Evolutionary conservation across 2,113 vertebrate species (phyloP), one percentile per base, ranked within the genome.

Genomic region (Cynopterus brachyotis): DNA sequence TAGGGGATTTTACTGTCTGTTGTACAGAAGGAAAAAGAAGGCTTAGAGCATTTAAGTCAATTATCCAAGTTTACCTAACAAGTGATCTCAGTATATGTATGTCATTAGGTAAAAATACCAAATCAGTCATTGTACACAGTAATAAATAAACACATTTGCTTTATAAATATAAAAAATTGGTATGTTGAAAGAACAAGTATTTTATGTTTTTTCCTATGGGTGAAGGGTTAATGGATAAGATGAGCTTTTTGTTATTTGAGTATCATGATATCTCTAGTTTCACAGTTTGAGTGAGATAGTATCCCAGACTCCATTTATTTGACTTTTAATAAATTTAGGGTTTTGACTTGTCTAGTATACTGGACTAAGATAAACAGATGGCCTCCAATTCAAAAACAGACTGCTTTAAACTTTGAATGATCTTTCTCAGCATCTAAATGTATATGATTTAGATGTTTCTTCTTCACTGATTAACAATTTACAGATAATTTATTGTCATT

Each of bases 151-250:
- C 57, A 85, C 69, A 76, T 62, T 83, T 90, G 59, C n/a, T 72
- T 94, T 37, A n/a, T 42, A 55, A 88, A 93, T 93, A 67, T 55
- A 47, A 37, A 83, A 83, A 75, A 75, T 53, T 13, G 47, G 11
- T 67, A 84, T 72, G 22, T 93, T 96, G 66, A 95, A 89, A 83
- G 69, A 76, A 78, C 89, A 85, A 93, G n/a, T 45, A 66, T 81
- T 70, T 59, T 75, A 45, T 86, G 60, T 37, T 95, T 69, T 50
- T 94, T 86, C 35, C n/a, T 70, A 11, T 30, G 62, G 16, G 12
- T 8, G 24, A 16, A 7, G 82, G 24, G 5, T 17, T 12, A 55
- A 89, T 60, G 42, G 9, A 79, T 83, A 81, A 95, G 69, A 57
- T 75, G 64, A 75, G 4, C 13, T 72, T 96, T 88, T 69, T 60